Evolutionary conservation across 2,888 invertebrate species (phyloP).

Genomic region (Conchocele bisecta): DNA sequence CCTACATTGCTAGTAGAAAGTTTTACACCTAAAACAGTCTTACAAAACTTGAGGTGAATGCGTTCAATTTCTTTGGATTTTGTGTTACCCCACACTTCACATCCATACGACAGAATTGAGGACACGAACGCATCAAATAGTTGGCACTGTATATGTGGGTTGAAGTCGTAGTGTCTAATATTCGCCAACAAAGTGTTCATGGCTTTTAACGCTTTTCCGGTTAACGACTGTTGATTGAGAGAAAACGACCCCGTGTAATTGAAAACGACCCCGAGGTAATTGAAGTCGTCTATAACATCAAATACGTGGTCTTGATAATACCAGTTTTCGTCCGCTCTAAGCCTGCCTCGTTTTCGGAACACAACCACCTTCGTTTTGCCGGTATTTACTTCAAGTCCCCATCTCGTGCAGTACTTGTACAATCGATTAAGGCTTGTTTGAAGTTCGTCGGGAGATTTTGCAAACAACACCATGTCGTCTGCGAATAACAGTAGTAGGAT

Average conservation of each 20-base stretch:
- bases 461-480: conserved; percentile 37
- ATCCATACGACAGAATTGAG: conserved; percentile 18
- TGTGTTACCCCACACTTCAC: conserved; percentile 17
- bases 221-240: not conserved
- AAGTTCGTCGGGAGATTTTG: conserved; percentile 7
- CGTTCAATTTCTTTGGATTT: conserved; percentile 20
- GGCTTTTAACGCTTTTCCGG: conserved; percentile 25
- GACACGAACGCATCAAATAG: conserved; percentile 31
- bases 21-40: conserved; percentile 11
- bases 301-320: conserved; percentile 1
- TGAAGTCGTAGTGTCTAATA: not conserved
- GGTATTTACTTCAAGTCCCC: conserved; percentile 23
- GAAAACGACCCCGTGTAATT: conserved; percentile 12
- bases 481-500: conserved; percentile 30
- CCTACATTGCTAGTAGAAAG: conserved; percentile 1
- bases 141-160: conserved; percentile 21
- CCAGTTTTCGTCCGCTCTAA: conserved; percentile 9
- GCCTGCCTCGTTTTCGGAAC: conserved; percentile 10
- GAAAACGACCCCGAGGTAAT: conserved; percentile 18
- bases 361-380: conserved; percentile 25
- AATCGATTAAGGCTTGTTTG: conserved; percentile 6
- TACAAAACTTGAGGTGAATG: conserved; percentile 29
- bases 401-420: conserved; percentile 11
- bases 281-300: conserved; percentile 19
- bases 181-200: conserved; percentile 6